Evolutionary conservation across 2,113 vertebrate species (phyloP), one percentile per base, ranked within the genome.

Genomic region (Megalops atlanticus): DNA sequence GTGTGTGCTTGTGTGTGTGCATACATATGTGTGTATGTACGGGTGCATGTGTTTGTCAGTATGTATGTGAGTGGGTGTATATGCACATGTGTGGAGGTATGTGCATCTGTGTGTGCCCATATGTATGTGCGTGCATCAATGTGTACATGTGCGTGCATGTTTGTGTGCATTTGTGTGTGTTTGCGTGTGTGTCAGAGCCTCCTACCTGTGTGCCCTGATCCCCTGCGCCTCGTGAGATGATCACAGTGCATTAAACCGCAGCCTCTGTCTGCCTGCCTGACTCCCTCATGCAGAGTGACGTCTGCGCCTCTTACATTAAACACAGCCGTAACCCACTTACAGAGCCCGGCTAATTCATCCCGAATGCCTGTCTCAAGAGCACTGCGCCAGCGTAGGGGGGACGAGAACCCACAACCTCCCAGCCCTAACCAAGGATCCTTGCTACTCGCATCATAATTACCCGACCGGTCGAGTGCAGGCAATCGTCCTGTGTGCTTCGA

Each of bases 201-300:
- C 24, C 39, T 78, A 78, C 45, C 36, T n/a, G n/a, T n/a, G n/a
- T n/a, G n/a, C n/a, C n/a, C n/a, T 64, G 36, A 78, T 58, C 70
- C 31, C 6, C 43, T 21, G 43, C n/a, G 70, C 64, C 58, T 64
- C 38, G 4, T 27, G 52, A 78, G 16, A 38, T 49, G 47, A 49
- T 15, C 12, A 16, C 47, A 54, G 49, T 54, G n/a, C n/a, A n/a
- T n/a, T n/a, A n/a, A n/a, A n/a, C n/a, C n/a, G n/a, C n/a, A n/a
- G n/a, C n/a, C n/a, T n/a, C n/a, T 49, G 18, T 49, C 18, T 49
- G 2, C 18, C 18, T 54, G 24, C 49, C 16, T 54, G 24, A 49
- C 16, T 54, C 49, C 18, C 49, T 24, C 4, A 54, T 54, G 18
- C 49, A 54, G 18, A 54, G 4, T 54, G 49, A n/a, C n/a, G 49